Percentiles rank a stretch among this genome's conserved stretches.
Evolutionary conservation across 1,140 invertebrate genomes (phyloP).

Genomic region (Drosophila sechellia): DNA sequence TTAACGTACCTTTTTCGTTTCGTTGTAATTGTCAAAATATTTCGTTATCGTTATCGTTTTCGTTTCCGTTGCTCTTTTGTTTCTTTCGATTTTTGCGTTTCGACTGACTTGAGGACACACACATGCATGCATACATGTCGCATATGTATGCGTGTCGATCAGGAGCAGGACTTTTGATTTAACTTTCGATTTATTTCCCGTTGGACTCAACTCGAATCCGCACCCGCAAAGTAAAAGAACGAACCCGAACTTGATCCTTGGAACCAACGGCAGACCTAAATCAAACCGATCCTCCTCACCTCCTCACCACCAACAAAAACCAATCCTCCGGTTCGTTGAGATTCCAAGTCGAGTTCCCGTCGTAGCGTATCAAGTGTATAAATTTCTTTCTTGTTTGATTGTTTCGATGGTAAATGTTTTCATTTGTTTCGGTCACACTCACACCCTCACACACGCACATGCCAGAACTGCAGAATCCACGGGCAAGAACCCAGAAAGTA

Average conservation of each 20-base stretch:
- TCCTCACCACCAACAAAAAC: not conserved
- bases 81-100: constrained; percentile 50
- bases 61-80: constrained; percentile 23
- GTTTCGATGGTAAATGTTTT: constrained; percentile 84
- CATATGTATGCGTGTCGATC: constrained; percentile 67
- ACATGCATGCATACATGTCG: constrained; percentile 48
- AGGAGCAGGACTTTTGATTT: constrained; percentile 73
- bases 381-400: constrained; percentile 84
- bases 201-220: constrained; percentile 45
- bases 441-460: constrained; percentile 30
- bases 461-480: constrained; percentile 8
- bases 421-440: constrained; percentile 75
- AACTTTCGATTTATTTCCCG: constrained; percentile 79
- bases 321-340: constrained; percentile 33
- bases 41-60: constrained; percentile 32
- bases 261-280: constrained; percentile 11
- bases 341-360: constrained; percentile 54
- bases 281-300: not conserved
- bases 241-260: constrained; percentile 44
- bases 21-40: constrained; percentile 41
- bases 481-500: not conserved
- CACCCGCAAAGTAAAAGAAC: constrained; percentile 6
- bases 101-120: constrained; percentile 56
- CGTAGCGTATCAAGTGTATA: constrained; percentile 64
- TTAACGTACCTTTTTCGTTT: constrained; percentile 7